phyloP scores from a whole-genome alignment of 1,140 invertebrate species.

The Zophobas morio region DNA sequence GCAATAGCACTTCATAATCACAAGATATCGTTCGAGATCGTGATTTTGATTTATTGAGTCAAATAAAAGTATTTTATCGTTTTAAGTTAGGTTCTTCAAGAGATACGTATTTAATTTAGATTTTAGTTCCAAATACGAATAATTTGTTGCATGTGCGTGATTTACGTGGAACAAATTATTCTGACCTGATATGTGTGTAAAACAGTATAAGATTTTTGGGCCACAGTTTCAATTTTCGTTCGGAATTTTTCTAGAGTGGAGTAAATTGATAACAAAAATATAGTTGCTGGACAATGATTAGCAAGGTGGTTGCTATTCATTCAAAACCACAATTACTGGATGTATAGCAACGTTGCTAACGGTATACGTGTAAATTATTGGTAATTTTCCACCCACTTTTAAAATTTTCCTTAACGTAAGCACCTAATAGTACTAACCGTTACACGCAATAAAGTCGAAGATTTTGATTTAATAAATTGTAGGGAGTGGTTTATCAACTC shows the following conservation, averaged over 20 bases:
- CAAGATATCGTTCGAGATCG: no score
- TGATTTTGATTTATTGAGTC: neutral
- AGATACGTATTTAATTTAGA: slow-evolving; percentile 4
- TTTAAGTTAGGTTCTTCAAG: neutral
- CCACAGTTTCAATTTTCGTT: slow-evolving; percentile 2
- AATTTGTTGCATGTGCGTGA: neutral
- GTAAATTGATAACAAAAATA: no score
- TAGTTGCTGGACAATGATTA: no score
- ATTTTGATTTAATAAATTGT: neutral
- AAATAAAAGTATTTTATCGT: neutral
- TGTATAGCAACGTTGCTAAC: no score
- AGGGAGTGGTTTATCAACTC: neutral
- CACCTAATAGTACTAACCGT: neutral
- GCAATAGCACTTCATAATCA: no score
- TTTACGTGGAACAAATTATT: neutral
- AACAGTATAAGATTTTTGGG: slow-evolving; percentile 11
- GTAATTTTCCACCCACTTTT: no score
- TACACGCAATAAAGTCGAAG: neutral
- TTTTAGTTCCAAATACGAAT: neutral
- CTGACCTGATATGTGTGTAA: neutral
- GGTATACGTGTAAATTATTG: no score
- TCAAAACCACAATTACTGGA: neutral
- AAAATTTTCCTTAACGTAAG: neutral
- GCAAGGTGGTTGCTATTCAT: neutral
- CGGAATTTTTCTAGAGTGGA: no score